These are phyloP conservation scores for Notechis scutatus DNA, from an alignment of 2,113 vertebrate species.

Conservation along the genomic window DNA sequence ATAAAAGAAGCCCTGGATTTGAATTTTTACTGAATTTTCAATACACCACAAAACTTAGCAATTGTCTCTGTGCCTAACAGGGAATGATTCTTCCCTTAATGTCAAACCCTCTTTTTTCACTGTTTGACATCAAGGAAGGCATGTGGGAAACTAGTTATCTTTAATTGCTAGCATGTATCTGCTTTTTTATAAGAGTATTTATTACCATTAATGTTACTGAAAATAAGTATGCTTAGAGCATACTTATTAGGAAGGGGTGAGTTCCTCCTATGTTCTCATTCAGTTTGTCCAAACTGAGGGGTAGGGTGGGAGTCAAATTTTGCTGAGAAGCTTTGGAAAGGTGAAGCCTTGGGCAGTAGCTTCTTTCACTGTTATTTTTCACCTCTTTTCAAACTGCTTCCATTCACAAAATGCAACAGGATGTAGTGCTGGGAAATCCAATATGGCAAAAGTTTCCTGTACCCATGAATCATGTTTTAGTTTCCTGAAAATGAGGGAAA, in stretches of 20 bases:
- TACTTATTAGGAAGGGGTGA: not conserved
- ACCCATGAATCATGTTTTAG: not conserved
- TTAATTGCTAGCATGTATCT: not conserved
- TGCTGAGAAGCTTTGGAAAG: not conserved
- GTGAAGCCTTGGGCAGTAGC: not conserved
- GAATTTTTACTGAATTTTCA: not conserved
- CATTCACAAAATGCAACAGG: not conserved
- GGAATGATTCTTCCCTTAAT: not conserved
- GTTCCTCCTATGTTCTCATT: not conserved
- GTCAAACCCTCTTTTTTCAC: not conserved
- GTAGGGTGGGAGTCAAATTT: not conserved
- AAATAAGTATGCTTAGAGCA: constrained; percentile 1
- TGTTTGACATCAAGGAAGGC: not conserved
- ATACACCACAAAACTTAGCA: not conserved
- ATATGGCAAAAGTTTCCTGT: not conserved
- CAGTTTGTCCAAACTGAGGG: not conserved
- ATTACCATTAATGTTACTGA: not conserved
- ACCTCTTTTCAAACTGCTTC: not conserved
- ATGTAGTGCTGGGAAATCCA: not conserved
- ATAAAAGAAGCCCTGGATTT: not conserved
- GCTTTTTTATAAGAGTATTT: not conserved
- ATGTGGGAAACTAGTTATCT: not conserved
- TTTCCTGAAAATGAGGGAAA: not conserved
- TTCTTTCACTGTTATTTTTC: not conserved
- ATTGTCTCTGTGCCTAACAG: not conserved